Base-by-base conservation (phyloP, 2,888 invertebrate genomes). In the Pyrrhia umbra region DNA sequence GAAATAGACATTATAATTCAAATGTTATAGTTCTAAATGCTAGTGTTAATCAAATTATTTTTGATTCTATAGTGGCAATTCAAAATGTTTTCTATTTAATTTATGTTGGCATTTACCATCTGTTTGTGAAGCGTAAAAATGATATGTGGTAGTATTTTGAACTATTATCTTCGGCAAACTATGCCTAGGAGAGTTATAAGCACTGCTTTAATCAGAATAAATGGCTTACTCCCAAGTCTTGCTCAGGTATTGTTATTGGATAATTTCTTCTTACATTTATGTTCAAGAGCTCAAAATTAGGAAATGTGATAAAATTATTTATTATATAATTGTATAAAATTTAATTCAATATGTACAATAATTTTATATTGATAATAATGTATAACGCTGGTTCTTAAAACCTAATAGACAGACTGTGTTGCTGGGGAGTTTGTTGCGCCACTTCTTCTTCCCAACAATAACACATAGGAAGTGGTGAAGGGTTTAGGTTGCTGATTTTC, bases 61-160 rank as follows among this genome's bases (percentile, higher is more conserved):
- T 37, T 21, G 1, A 63, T 37, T 25, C 13, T 25, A 18, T 66
- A 60, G 40, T 69, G 60, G 37, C n/a, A 30, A 30, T 43, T 64
- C 37, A 15, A 63, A 65, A 65, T 37, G 64, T 43, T 43, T 71
- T 37, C 27, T 49, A 56, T 69, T 51, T 72, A 65, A 65, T 65
- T 71, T 65, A 65, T 65, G 37, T 13, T 27, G 42, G 64, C 37
- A 64, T 65, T 64, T 43, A 45, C 4, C 47, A 64, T 63, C 64
- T 21, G 34, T 43, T 61, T 23, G 18, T 27, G 42, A 43, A 21
- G 25, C 8, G 21, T 21, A 21, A 23, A 9, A 63, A 43, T 68
- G 27, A 49, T 71, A 37, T 43, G 43, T 43, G 40, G 13, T 4
- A 16, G 42, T 43, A 43, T 49, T 37, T 8, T 1, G 1, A 9